phyloP scores from a whole-genome alignment of 1,140 invertebrate species.

The Pantala flavescens region DNA sequence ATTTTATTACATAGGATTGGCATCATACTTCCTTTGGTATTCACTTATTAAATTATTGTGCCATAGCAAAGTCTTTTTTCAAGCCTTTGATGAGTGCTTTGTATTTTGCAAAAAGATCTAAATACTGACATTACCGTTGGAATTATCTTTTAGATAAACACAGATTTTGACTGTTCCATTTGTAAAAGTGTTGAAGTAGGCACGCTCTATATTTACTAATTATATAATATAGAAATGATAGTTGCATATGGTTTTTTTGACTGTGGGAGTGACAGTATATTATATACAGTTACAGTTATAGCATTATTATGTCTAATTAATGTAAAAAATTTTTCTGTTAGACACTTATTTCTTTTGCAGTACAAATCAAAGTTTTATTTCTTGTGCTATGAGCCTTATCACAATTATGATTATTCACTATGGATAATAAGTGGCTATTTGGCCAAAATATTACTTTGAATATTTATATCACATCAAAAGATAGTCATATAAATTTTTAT shows the following conservation, averaged over 20 bases:
- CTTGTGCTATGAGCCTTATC: not conserved
- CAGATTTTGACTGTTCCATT: not conserved
- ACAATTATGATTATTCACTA: not conserved
- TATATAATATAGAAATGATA: not conserved
- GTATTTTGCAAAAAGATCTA: not conserved
- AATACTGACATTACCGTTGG: not conserved
- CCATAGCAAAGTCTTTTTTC: not conserved
- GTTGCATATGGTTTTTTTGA: not conserved
- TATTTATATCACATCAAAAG: conserved; percentile 5
- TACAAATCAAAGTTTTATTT: not conserved
- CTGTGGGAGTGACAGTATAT: not conserved
- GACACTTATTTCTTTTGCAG: not conserved
- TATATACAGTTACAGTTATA: not conserved
- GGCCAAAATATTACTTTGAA: conserved; percentile 2
- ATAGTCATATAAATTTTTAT: conserved; percentile 1
- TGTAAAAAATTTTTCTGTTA: not conserved
- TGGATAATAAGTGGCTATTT: not conserved
- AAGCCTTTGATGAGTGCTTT: not conserved
- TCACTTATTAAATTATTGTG: not conserved
- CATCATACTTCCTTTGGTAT: not conserved
- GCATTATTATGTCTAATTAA: not conserved
- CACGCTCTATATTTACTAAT: not conserved
- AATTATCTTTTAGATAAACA: not conserved
- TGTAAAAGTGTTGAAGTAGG: not conserved
- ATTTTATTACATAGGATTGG: too few relatives aligned